Percentiles rank a stretch among this genome's conserved stretches.
These are phyloP conservation scores for Bucorvus abyssinicus DNA, from an alignment of 2,797 vertebrate species.

Conservation along the genomic window DNA sequence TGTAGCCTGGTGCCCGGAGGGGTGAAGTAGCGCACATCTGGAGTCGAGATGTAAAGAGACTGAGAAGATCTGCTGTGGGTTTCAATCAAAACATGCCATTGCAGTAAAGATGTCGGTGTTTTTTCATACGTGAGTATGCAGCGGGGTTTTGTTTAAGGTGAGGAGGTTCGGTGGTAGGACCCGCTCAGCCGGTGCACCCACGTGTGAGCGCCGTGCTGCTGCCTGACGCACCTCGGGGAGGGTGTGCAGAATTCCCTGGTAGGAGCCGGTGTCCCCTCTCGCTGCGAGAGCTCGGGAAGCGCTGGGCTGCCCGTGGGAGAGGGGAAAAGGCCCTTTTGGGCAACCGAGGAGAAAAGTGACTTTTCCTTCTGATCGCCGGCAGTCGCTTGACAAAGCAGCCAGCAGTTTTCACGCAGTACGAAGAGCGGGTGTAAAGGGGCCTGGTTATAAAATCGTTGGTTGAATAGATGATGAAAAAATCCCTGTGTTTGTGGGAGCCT, in stretches of 20 bases:
- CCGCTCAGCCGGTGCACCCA: background rate
- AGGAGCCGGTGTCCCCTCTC: rapidly evolving
- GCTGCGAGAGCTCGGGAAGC: background rate
- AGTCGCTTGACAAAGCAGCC: background rate
- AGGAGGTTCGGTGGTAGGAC: background rate
- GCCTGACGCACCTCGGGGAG: background rate
- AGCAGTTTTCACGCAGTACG: background rate
- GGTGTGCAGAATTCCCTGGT: background rate
- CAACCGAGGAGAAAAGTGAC: background rate
- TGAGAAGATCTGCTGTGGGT: background rate
- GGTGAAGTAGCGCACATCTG: background rate
- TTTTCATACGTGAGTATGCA: background rate
- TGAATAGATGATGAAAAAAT: too few relatives aligned
- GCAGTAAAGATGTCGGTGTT: rapidly evolving
- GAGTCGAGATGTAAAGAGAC: background rate
- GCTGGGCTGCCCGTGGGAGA: background rate
- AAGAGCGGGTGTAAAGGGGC: too few relatives aligned
- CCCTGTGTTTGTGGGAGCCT: too few relatives aligned
- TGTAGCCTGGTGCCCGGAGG: background rate
- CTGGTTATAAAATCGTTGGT: too few relatives aligned
- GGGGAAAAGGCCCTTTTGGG: background rate
- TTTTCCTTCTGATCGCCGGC: background rate
- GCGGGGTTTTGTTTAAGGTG: background rate
- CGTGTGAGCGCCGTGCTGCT: background rate
- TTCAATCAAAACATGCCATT: background rate